Conservation (phyloP, 2,113 vertebrate genomes). For the Callocephalon fimbriatum region DNA sequence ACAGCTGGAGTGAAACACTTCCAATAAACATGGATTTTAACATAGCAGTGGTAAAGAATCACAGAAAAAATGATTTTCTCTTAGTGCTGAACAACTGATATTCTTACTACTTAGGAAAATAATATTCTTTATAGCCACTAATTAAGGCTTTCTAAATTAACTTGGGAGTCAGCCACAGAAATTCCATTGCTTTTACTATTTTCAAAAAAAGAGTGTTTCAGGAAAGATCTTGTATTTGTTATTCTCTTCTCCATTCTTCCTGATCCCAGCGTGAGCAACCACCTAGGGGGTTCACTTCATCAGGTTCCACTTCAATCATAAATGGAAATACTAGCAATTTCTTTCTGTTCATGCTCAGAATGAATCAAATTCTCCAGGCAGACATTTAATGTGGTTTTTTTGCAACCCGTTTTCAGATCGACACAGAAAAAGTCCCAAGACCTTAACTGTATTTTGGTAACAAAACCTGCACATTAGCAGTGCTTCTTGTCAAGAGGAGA, state of each 20-base stretch:
- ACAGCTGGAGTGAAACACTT: background rate
- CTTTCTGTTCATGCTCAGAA: background rate
- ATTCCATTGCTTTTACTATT: background rate
- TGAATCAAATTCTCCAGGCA: background rate
- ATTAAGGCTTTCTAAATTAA: background rate
- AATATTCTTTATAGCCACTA: background rate
- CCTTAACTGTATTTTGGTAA: background rate
- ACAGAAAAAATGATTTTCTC: background rate
- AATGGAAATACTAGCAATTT: background rate
- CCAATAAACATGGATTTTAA: background rate
- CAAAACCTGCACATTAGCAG: background rate
- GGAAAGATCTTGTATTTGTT: background rate
- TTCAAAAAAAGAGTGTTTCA: accelerated
- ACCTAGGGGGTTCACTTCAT: background rate
- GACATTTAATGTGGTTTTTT: background rate
- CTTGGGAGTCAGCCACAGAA: background rate
- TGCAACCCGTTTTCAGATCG: background rate
- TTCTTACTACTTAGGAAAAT: background rate
- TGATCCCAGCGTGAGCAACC: background rate
- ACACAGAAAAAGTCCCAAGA: background rate
- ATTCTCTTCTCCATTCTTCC: background rate
- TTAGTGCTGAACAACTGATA: background rate
- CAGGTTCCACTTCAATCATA: background rate
- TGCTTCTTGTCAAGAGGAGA: background rate
- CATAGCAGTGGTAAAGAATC: background rate